Percentiles rank a stretch among this genome's conserved stretches.
Evolutionary conservation across 2,888 invertebrate genomes (phyloP).

Genomic region (Gerosis bhagava): DNA sequence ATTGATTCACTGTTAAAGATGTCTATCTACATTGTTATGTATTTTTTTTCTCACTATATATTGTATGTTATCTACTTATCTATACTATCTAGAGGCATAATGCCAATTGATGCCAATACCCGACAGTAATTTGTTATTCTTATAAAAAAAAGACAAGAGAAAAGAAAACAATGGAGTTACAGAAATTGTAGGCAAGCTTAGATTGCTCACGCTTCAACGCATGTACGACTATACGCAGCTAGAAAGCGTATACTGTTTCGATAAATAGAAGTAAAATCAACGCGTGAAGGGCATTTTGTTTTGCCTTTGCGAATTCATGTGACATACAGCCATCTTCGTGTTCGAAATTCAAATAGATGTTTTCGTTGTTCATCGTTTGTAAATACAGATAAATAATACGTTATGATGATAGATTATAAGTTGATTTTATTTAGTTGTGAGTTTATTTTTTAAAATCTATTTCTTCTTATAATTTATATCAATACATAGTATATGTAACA

Average conservation of each 20-base stretch:
- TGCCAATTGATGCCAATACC: constrained; percentile 19
- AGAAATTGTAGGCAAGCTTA: constrained; percentile 45
- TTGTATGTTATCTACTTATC: background rate
- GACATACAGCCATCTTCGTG: background rate
- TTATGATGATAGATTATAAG: no score
- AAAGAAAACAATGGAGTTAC: constrained; percentile 54
- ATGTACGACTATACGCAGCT: constrained; percentile 37
- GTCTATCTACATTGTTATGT: constrained; percentile 7
- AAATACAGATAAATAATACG: background rate
- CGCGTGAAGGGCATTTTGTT: constrained; percentile 39
- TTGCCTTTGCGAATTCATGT: constrained; percentile 34
- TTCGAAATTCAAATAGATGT: constrained; percentile 10
- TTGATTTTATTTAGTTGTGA: no score
- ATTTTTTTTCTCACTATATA: background rate
- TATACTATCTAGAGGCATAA: background rate
- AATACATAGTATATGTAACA: no score
- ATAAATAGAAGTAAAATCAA: constrained; percentile 34
- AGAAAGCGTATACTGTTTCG: constrained; percentile 52
- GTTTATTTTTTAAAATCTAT: no score
- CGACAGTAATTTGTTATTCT: constrained; percentile 34
- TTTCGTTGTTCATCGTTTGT: background rate
- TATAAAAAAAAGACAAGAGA: constrained; percentile 43
- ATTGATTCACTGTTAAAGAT: no score
- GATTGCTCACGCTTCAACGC: constrained; percentile 61
- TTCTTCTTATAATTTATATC: no score